These are phyloP conservation scores for Mnemiopsis leidyi DNA, from an alignment of 37 sponge, comb jelly and placozoan species.

Conservation along the genomic window DNA sequence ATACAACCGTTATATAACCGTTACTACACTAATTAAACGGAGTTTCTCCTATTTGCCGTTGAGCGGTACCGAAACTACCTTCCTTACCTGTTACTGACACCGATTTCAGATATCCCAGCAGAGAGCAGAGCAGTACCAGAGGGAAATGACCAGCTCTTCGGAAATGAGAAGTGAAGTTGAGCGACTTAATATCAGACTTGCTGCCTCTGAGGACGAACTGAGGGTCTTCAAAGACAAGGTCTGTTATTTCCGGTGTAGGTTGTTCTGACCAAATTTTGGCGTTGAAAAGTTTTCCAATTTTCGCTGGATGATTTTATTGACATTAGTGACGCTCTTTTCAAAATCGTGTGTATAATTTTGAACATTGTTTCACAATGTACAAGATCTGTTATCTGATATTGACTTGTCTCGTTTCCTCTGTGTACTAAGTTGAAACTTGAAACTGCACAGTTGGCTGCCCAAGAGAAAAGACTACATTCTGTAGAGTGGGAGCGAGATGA, in stretches of 20 bases:
- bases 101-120: constrained; percentile 6
- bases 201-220: background rate
- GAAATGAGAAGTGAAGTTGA: background rate
- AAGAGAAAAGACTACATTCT: background rate
- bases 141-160: background rate
- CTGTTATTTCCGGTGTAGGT: no score
- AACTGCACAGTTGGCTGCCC: background rate
- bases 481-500: background rate
- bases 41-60: no score
- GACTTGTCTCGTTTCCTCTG: no score
- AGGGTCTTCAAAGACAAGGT: background rate
- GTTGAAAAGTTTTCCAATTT: no score
- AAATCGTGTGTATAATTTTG: background rate
- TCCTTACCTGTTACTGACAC: no score
- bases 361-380: background rate
- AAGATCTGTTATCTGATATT: no score
- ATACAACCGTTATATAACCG: no score
- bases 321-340: background rate
- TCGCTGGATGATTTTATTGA: no score
- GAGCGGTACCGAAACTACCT: no score
- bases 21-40: no score
- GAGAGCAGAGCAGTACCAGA: background rate
- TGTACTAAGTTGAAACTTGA: background rate
- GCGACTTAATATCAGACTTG: background rate
- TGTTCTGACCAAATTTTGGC: no score